Evolutionary conservation across 1,140 invertebrate genomes (phyloP), one percentile per base, ranked within the genome.

Genomic region (Macrostomum lignano): DNA sequence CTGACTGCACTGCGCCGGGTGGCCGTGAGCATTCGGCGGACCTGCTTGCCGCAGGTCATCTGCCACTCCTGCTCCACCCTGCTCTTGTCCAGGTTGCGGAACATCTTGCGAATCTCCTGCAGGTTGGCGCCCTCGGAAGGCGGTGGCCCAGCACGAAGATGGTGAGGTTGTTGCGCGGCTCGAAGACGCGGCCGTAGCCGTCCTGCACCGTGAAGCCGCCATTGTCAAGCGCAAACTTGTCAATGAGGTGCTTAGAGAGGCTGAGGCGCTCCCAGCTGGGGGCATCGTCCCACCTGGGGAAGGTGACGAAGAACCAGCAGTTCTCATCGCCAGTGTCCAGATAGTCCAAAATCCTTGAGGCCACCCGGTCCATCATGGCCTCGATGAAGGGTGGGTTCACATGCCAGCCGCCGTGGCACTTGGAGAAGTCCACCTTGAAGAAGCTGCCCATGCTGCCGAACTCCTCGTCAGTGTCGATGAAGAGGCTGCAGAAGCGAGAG

Each of bases 281-380:
- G 26, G 15, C 26, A 9, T 28, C 26, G 7, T 28, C 26, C 26
- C 26, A 28, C 26, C 26, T 15, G 5, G 26, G 26, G 19, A 28
- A 28, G 4, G 26, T 28, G 26, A 14, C 15, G 9, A 28, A 28
- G 26, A 28, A 28, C 15, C 19, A 28, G 26, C 26, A 28, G n/a
- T n/a, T n/a, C 26, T 3, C 3, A 9, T 9, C 7, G 26, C 26
- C 3, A 5, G 15, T 17, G 19, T 28, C 26, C 7, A 28, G 26
- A 3, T 15, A 7, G 7, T 28, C 3, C 7, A 15, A 15, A 17
- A 28, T 28, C 19, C 26, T 3, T 14, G 15, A 14, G 9, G 26
- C 26, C 4, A 28, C 26, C 15, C 19, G 15, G 14, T 28, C 19
- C 26, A 28, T 28, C 3, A 28, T 14, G 9, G 15, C 26, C 7